phyloP scores from a whole-genome alignment of 2,888 invertebrate genomes.

The Andrena flavipes region DNA sequence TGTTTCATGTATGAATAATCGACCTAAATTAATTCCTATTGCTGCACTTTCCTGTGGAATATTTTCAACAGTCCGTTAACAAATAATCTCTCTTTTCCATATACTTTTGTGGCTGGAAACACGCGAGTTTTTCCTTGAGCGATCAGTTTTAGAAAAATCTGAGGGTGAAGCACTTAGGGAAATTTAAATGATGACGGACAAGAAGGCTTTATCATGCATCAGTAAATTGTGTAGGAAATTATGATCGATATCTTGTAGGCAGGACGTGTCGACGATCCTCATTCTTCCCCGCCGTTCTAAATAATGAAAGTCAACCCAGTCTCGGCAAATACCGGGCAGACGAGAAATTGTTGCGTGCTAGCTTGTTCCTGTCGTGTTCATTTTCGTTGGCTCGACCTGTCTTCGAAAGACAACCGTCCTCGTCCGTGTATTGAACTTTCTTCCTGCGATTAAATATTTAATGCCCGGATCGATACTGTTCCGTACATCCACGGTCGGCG shows the following conservation, averaged over 20 bases:
- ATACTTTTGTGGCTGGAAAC: not conserved
- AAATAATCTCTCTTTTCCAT: not conserved
- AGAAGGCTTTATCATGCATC: constrained; percentile 10
- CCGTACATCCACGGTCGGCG: constrained; percentile 55
- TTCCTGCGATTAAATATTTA: constrained; percentile 80
- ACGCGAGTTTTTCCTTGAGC: not conserved
- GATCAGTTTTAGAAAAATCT: not conserved
- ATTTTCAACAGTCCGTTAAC: not conserved
- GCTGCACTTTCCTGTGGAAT: not conserved
- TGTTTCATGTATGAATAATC: constrained; percentile 40
- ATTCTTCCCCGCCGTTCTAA: constrained; percentile 68
- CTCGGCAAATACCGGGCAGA: constrained; percentile 59
- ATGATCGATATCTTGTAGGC: constrained; percentile 59
- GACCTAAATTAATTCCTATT: constrained; percentile 28
- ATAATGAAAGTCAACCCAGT: constrained; percentile 67
- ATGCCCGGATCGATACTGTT: constrained; percentile 77
- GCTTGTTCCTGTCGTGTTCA: constrained; percentile 58
- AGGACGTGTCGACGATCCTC: constrained; percentile 67
- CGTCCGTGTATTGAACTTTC: constrained; percentile 80
- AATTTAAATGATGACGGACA: not conserved
- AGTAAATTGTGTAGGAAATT: constrained; percentile 60
- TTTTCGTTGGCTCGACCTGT: constrained; percentile 64
- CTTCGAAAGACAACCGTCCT: constrained; percentile 73
- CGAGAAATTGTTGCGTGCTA: constrained; percentile 67
- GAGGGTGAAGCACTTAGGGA: not conserved